phyloP scores from a whole-genome alignment of 2,888 invertebrate genomes.

The Carcina quercana region DNA sequence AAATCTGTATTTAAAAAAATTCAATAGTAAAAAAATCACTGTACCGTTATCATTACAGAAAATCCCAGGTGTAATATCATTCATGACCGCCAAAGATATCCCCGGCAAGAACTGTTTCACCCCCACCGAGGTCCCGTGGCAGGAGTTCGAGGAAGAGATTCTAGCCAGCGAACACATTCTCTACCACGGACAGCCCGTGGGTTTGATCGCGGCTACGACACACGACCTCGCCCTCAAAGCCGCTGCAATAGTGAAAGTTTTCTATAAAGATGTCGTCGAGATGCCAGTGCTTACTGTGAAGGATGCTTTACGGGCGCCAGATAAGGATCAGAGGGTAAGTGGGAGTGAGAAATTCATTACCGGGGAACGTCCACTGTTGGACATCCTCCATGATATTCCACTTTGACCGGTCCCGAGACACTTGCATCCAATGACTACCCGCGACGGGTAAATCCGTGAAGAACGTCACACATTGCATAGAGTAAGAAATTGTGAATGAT shows the following conservation, averaged over 20 bases:
- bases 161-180: conserved; percentile 68
- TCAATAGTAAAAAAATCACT: neutral
- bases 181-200: conserved; percentile 84
- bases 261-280: conserved; percentile 60
- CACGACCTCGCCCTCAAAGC: conserved; percentile 54
- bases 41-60: conserved; percentile 61
- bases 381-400: too few relatives aligned
- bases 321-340: conserved; percentile 52
- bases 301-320: conserved; percentile 65
- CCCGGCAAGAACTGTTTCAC: conserved; percentile 76
- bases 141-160: conserved; percentile 57
- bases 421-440: too few relatives aligned
- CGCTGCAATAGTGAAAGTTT: conserved; percentile 59
- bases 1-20: conserved; percentile 75
- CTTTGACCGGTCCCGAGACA: too few relatives aligned
- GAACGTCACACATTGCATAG: too few relatives aligned
- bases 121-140: conserved; percentile 32
- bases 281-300: conserved; percentile 56
- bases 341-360: too few relatives aligned
- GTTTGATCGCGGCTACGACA: conserved; percentile 80
- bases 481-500: too few relatives aligned
- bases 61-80: conserved; percentile 76
- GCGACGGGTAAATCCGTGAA: too few relatives aligned
- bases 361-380: too few relatives aligned
- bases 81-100: conserved; percentile 77